These are phyloP conservation scores for Oreortyx pictus DNA, from an alignment of 2,797 vertebrate genomes.

Conservation along the genomic window DNA sequence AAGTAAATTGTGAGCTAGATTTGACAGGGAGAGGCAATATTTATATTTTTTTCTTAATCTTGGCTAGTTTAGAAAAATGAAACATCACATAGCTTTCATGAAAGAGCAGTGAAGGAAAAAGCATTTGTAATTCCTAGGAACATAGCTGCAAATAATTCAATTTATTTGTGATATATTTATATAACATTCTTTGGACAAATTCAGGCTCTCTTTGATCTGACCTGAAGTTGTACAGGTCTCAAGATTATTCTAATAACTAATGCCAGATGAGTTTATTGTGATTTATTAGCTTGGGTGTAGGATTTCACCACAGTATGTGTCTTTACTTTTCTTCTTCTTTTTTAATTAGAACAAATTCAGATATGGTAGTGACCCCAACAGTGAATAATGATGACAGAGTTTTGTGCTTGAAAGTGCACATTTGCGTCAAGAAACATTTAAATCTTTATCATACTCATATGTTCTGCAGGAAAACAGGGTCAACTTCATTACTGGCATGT, in stretches of 20 bases:
- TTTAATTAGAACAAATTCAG: not conserved
- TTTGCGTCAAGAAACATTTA: not conserved
- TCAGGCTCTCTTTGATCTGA: not conserved
- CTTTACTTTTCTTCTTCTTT: too few relatives aligned
- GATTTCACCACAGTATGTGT: not conserved
- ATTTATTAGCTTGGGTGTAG: constrained; percentile 3
- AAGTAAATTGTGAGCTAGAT: constrained; percentile 37
- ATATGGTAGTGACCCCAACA: not conserved
- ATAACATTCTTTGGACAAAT: not conserved
- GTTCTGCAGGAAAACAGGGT: not conserved
- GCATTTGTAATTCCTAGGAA: not conserved
- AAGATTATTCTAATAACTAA: constrained; percentile 15
- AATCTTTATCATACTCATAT: not conserved
- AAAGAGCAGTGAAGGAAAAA: not conserved
- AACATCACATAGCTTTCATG: not conserved
- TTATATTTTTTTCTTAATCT: constrained; percentile 38
- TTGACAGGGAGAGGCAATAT: not conserved
- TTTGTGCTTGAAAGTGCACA: rapidly evolving
- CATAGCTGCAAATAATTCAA: not conserved
- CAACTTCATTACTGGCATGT: not conserved
- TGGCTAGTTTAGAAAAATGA: not conserved
- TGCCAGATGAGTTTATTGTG: not conserved
- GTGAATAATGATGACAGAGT: not conserved
- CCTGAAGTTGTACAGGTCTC: not conserved
- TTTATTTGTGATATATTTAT: not conserved